Base-by-base conservation (phyloP, 2,888 invertebrate genomes). In the Melanotus villosus region DNA sequence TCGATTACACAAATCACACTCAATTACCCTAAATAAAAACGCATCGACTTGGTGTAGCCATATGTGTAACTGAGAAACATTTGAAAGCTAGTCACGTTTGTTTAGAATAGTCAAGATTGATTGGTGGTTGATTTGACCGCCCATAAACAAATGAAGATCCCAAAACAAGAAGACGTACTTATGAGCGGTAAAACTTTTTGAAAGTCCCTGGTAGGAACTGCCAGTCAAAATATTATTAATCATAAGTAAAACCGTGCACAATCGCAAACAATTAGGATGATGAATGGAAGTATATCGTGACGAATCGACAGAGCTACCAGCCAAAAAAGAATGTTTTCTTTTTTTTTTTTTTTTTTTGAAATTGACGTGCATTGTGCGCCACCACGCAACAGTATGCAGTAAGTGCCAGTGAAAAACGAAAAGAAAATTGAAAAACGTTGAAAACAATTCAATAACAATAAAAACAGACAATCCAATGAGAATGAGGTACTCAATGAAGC, bases 281-380 rank as follows among this genome's bases (percentile, higher is more conserved):
- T 59, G 59, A 59, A 59, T 59, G 59, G 45, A 59, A 34, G 43
- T 26, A 59, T 59, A 45, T 59, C 59, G 59, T 59, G 59, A 52
- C 52, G 32, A 52, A 52, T 52, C 52, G 52, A 52, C 52, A 45
- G 45, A 30, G 45, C 59, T 32, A 45, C 26, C 26, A 45, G 59
- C 59, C 18, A 18, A 52, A 52, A 59, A 59, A 43, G 43, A 19
- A 23, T 57, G 36, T 52, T 52, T 30, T 32, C 52, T 18, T 54
- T 26, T 36, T 36, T 18, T 36, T 14, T 12, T n/a, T n/a, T n/a
- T n/a, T n/a, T n/a, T n/a, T n/a, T n/a, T n/a, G n/a, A 38, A 57
- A 38, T 21, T 47, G n/a, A 10, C 23, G 19, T n/a, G 18, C 32
- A 18, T 52, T 32, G 9, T 52, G 14, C 30, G 9, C 19, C 18